Base-by-base conservation (phyloP, 2,888 invertebrate genomes). In the Camptogramma bilineatum region DNA sequence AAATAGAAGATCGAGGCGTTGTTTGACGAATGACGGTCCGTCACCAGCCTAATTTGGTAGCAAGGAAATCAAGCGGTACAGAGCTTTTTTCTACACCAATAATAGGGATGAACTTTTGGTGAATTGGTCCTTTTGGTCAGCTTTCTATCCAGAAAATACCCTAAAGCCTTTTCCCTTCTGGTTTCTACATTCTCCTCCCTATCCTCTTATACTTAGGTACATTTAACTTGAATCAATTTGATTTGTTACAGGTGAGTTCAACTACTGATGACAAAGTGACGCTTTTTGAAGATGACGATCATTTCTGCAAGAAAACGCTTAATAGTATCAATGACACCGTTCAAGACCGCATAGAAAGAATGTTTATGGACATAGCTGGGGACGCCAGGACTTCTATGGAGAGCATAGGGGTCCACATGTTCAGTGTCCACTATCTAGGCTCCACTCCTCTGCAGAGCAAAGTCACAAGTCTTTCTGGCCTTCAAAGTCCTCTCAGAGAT, bases 271-370 rank as follows among this genome's bases (percentile, higher is more conserved):
- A 81, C 62, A 88, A 90, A 79, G 75, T 83, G 61, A 82, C 82
- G 44, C 81, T 88, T 66, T 87, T 84, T 72, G 91, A 92, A 82
- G 87, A 92, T 83, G 92, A 89, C 65, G 86, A 87, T 66, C 83
- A 82, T 62, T 92, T 91, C 77, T 88, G 89, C 69, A 85, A 87
- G 68, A 88, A 80, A 56, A 88, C 87, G 76, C 85, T 86, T 65
- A 86, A 82, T 68, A 88, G 83, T 57, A 84, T 85, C 66, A 91
- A 87, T 71, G 97, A 97, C 77, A 95, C 95, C 59, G 97, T 97
- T 1, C 97, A 98, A 85, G 97, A 96, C 16, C 95, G 96, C 76
- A 97, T 98, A 85, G 97, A 97, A 83, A 95, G 96, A 76, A 96
- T 97, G 95, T 97, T 97, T 81, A 95, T 95, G 21, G 96, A 96